Evolutionary conservation across 2,888 invertebrate species (phyloP), one percentile per base, ranked within the genome.

Genomic region (Ichneumoninae sp.): DNA sequence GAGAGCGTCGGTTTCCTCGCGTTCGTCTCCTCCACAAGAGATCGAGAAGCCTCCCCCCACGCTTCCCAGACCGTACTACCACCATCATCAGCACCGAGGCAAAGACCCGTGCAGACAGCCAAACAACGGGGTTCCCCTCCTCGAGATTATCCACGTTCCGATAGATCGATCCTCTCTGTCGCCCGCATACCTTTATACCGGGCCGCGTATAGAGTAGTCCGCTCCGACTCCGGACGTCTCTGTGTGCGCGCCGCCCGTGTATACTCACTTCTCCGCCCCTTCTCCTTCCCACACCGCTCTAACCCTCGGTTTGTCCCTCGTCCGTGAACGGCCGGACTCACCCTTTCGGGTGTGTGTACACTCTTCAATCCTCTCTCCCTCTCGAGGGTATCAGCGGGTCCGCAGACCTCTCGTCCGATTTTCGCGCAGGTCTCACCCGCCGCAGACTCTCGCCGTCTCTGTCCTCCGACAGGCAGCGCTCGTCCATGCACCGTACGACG

Each of bases 161-260:
- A 92, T 91, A 91, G 90, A 92, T 92, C 91, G 91, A 91, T 90
- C 88, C 90, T 92, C 92, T 90, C 90, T 90, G 90, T 92, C 91
- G 91, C 88, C 90, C 90, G 89, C 90, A 90, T 91, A 90, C 89
- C 91, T 90, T 89, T 90, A 85, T 88, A 77, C 85, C 81, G 76
- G 82, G 71, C 47, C 75, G 22, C 72, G 40, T 66, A 77, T 71
- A 84, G 77, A 60, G 30, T 54, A 44, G 70, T 65, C 75, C 40
- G 26, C 50, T 16, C 1, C 70, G 68, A 3, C 83, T 71, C 69
- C 65, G 83, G 71, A 80, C 74, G 85, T 77, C 81, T 81, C 75
- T 80, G 76, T 82, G 66, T 74, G 72, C 66, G 75, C 62, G 68
- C 62, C 68, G 57, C 60, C 16, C 30, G 60, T 62, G 60, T 62